Evolutionary conservation across 37 sponge, comb jelly and placozoan genomes (phyloP).

Genomic region (Oopsacas minuta): DNA sequence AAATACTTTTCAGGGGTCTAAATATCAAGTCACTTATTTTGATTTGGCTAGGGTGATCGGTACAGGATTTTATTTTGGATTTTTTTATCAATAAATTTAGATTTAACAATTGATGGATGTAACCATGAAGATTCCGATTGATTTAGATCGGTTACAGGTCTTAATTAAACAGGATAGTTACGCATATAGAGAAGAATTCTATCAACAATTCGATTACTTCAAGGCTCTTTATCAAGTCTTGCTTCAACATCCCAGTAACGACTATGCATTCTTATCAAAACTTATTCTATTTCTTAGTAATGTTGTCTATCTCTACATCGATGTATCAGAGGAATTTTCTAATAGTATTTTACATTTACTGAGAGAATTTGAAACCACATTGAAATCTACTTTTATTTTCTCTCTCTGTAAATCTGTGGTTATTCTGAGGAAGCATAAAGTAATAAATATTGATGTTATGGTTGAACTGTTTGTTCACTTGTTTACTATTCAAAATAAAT

Average conservation of each 20-base stretch:
- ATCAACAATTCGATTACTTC: neutral
- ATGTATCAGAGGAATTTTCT: neutral
- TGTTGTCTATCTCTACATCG: neutral
- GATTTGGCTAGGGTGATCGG: too few relatives aligned
- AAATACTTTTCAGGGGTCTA: too few relatives aligned
- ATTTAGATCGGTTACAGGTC: neutral
- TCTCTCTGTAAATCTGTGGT: neutral
- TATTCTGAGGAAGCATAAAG: neutral
- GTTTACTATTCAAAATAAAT: neutral
- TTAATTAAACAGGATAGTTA: neutral
- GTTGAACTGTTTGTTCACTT: neutral
- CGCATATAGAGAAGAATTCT: constrained; percentile 3
- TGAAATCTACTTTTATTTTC: neutral
- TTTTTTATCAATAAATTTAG: too few relatives aligned
- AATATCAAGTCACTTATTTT: too few relatives aligned
- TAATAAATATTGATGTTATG: neutral
- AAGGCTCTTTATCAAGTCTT: neutral
- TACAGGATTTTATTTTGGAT: too few relatives aligned
- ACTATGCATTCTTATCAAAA: neutral
- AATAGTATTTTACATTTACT: neutral
- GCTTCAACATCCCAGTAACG: neutral
- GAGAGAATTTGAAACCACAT: neutral
- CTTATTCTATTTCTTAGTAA: neutral
- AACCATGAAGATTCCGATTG: neutral
- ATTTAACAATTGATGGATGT: neutral